Evolutionary conservation across 2,888 invertebrate species (phyloP).

Genomic region (Pollenia griseotomentosa): DNA sequence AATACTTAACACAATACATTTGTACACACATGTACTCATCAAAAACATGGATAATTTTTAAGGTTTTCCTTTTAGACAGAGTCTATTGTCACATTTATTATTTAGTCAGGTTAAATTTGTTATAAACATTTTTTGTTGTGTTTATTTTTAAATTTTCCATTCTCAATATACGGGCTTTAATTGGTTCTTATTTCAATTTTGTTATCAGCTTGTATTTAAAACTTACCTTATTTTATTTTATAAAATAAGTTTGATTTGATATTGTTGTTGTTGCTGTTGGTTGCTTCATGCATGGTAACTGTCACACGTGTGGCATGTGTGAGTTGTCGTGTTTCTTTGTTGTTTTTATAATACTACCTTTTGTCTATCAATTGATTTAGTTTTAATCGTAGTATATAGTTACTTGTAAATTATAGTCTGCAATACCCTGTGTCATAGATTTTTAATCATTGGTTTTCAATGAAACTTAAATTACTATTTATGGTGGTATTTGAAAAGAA

Average conservation of each 20-base stretch:
- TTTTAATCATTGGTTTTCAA: conserved; percentile 34
- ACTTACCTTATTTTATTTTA: neutral
- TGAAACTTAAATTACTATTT: conserved; percentile 17
- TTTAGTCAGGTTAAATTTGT: conserved; percentile 18
- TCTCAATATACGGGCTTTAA: conserved; percentile 2
- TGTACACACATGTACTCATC: neutral
- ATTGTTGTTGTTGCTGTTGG: neutral
- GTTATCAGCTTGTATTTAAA: conserved; percentile 6
- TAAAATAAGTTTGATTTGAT: neutral
- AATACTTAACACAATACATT: neutral
- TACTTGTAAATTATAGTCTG: conserved; percentile 16
- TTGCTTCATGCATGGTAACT: conserved; percentile 31
- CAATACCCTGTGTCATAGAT: conserved; percentile 18
- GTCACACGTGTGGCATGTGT: conserved; percentile 37
- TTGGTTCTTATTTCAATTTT: neutral
- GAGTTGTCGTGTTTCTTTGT: conserved; percentile 3
- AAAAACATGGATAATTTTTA: conserved; percentile 35
- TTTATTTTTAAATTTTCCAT: neutral
- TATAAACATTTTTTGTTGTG: neutral
- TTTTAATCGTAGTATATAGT: neutral
- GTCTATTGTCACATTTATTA: conserved; percentile 1
- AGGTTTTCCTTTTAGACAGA: conserved; percentile 12
- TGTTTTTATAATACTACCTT: neutral
- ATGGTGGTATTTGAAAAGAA: neutral
- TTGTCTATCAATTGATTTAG: conserved; percentile 33